phyloP scores from a whole-genome alignment of 1,140 invertebrate species.

The Monochamus saltuarius region DNA sequence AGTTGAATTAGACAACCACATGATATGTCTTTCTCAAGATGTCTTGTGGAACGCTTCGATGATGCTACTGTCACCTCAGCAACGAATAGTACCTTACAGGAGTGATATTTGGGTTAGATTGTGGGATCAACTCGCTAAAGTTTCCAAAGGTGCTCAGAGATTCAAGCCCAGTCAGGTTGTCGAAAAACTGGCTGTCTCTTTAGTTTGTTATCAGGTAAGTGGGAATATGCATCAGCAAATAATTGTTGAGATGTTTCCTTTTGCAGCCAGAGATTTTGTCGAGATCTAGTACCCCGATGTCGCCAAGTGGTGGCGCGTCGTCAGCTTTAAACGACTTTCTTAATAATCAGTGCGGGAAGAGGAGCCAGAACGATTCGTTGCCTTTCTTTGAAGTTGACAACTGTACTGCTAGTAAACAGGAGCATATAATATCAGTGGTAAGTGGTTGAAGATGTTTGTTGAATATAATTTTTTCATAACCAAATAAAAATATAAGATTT shows the following conservation, averaged over 20 bases:
- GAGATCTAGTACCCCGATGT: conserved; percentile 78
- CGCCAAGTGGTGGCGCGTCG: conserved; percentile 61
- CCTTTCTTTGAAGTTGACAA: conserved; percentile 82
- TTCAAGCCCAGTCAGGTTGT: conserved; percentile 70
- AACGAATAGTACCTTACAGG: conserved; percentile 74
- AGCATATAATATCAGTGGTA: conserved; percentile 81
- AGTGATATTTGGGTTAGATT: conserved; percentile 80
- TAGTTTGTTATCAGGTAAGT: conserved; percentile 74
- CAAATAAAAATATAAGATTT: too few relatives aligned
- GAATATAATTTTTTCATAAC: too few relatives aligned
- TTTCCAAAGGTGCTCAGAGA: conserved; percentile 59
- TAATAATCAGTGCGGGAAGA: conserved; percentile 45
- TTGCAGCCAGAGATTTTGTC: conserved; percentile 77
- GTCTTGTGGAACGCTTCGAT: conserved; percentile 76
- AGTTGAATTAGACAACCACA: conserved; percentile 53
- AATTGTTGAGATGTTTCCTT: neutral
- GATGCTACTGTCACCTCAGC: conserved; percentile 78
- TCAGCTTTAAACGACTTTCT: conserved; percentile 56
- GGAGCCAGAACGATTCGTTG: conserved; percentile 57
- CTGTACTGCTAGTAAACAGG: conserved; percentile 82
- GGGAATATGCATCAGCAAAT: neutral
- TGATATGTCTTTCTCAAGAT: conserved; percentile 56
- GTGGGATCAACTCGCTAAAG: conserved; percentile 67
- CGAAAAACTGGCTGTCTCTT: conserved; percentile 72
- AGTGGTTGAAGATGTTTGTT: conserved; percentile 36